Evolutionary conservation across 1,140 invertebrate genomes (phyloP).

Genomic region (Drepana arcuata): DNA sequence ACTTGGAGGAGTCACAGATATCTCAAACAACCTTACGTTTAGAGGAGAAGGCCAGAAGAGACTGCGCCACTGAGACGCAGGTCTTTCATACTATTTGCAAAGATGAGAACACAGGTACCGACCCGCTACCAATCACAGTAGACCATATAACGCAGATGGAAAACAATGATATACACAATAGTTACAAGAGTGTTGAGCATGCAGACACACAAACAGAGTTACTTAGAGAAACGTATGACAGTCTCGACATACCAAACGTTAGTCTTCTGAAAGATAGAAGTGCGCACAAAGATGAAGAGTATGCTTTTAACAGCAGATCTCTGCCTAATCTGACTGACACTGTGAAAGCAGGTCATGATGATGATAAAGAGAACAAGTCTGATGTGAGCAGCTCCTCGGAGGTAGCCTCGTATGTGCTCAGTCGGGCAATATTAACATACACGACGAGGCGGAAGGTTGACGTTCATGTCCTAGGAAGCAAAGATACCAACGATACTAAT

Average conservation of each 20-base stretch:
- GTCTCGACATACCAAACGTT: constrained; percentile 58
- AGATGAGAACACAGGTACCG: constrained; percentile 15
- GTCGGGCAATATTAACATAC: constrained; percentile 49
- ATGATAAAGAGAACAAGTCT: no score
- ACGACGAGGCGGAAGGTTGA: constrained; percentile 59
- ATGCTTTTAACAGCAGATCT: constrained; percentile 28
- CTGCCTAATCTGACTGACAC: constrained; percentile 37
- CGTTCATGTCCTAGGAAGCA: constrained; percentile 42
- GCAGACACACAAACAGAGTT: constrained; percentile 14
- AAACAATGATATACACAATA: constrained; percentile 12
- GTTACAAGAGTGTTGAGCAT: constrained; percentile 15
- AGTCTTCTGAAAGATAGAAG: constrained; percentile 43
- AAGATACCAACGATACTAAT: constrained; percentile 24
- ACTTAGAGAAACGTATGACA: constrained; percentile 38
- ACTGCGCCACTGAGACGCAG: no score
- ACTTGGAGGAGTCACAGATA: no score
- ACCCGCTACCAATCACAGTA: constrained; percentile 17
- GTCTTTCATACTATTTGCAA: no score
- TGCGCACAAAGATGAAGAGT: constrained; percentile 33
- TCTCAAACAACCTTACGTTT: no score
- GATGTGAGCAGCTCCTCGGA: no score
- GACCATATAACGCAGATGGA: constrained; percentile 32
- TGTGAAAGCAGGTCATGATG: no score
- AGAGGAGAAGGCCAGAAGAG: no score
- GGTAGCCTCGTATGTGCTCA: constrained; percentile 50